phyloP scores from a whole-genome alignment of 2,113 vertebrate species.

The Pluvianellus socialis region DNA sequence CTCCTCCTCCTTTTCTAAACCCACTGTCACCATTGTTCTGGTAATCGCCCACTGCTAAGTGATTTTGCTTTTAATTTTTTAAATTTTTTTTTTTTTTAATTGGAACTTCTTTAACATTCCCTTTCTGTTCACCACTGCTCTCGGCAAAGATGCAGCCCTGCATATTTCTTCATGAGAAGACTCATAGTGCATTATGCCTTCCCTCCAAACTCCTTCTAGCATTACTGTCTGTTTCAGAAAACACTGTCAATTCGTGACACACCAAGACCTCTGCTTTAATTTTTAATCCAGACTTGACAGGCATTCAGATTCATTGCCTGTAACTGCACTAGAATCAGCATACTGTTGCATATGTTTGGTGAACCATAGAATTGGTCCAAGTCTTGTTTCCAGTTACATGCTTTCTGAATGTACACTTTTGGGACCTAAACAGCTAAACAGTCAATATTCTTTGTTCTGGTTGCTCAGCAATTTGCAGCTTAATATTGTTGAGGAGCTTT shows the following conservation, averaged over 20 bases:
- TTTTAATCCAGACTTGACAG: conserved; percentile 46
- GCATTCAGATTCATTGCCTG: conserved; percentile 10
- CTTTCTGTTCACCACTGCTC: not conserved
- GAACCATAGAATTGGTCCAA: conserved; percentile 56
- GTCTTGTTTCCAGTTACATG: conserved; percentile 48
- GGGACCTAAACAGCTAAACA: not conserved
- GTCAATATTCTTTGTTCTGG: conserved; percentile 56
- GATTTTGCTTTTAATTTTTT: not conserved
- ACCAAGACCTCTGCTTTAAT: conserved; percentile 32
- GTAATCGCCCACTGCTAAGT: not conserved
- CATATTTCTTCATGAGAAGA: not conserved
- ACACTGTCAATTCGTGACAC: not conserved
- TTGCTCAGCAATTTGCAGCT: conserved; percentile 44
- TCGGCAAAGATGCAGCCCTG: not conserved
- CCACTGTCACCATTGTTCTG: not conserved
- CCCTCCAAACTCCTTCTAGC: not conserved
- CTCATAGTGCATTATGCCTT: not conserved
- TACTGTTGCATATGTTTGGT: conserved; percentile 44
- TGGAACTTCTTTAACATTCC: not conserved
- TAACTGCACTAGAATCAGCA: conserved; percentile 23
- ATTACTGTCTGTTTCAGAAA: not conserved
- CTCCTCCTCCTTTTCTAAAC: not conserved
- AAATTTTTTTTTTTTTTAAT: too few species aligned
- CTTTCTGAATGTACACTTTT: conserved; percentile 45
- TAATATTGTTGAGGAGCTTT: not conserved